Evolutionary conservation across 2,888 invertebrate genomes (phyloP), one percentile per base, ranked within the genome.

Genomic region (Dicranocentrus wangi): DNA sequence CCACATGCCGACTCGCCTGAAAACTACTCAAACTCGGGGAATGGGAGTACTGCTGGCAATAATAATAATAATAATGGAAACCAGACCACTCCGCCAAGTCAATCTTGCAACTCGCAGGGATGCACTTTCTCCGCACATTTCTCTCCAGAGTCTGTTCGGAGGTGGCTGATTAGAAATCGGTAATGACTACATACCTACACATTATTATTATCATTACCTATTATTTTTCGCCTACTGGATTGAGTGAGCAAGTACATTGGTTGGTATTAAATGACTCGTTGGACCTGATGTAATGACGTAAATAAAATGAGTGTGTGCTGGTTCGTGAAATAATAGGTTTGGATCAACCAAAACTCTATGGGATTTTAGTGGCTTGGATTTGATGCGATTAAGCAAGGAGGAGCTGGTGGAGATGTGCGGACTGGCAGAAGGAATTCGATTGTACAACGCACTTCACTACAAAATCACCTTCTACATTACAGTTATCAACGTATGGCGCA

Each of bases 351-450:
- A 86, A 70, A 85, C 85, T 1, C 63, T 86, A 15, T 86, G 86
- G 86, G 86, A 86, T 88, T 97, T 95, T 90, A 94, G 94, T 43
- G 97, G 95, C 19, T 92, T 95, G 21, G 98, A 98, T 89, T 91
- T 98, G 88, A 90, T 98, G 86, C 93, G 96, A 89, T 90, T 98
- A 88, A 94, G 95, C 0, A 92, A 96, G 58, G 96, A 97, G 83
- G 98, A 98, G 89, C 91, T 98, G 51, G 95, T 97, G 77, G 95
- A 97, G 90, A 96, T 98, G 79, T 97, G 97, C 89, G 97, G 97
- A 0, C 90, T 97, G 81, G 94, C 96, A 43, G 97, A 98, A 89
- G 98, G 98, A 2, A 97, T 98, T 79, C 92, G 98, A 85, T 92
- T 98, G 81, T 96, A 93, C 90, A 98, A 98, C 89, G 94, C 95